Evolutionary conservation across 2,113 vertebrate genomes (phyloP).

Genomic region (Bagarius yarrelli): DNA sequence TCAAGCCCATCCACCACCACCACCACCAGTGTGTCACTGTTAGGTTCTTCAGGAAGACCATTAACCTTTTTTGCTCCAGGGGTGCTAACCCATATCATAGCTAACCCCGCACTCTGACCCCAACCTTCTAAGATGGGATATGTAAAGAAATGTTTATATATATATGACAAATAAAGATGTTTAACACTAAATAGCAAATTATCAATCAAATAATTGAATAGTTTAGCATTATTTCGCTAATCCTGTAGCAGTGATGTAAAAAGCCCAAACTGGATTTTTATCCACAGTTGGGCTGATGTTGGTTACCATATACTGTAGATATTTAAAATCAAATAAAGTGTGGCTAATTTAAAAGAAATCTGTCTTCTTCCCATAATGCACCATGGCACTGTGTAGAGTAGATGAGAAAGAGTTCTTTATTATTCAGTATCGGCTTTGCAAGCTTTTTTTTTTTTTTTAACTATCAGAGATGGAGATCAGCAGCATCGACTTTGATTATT

Average conservation of each 20-base stretch:
- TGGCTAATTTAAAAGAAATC: background rate
- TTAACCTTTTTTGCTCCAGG: no score
- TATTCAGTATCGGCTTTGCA: slow-evolving; percentile 33
- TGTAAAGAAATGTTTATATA: no score
- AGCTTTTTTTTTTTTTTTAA: slow-evolving; percentile 26
- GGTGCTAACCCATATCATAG: no score
- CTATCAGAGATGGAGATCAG: slow-evolving; percentile 60
- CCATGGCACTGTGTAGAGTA: slow-evolving; percentile 20
- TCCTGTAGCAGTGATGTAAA: background rate
- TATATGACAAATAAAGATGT: no score
- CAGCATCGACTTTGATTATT: slow-evolving; percentile 63
- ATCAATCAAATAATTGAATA: background rate
- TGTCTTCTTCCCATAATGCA: background rate
- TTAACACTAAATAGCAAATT: background rate
- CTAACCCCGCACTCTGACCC: no score
- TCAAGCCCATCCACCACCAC: no score
- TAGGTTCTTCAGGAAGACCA: no score
- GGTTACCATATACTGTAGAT: slow-evolving; percentile 2
- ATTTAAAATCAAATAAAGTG: no score
- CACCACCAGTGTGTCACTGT: no score
- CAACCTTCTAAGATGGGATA: no score
- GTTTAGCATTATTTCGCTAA: background rate
- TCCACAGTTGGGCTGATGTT: background rate
- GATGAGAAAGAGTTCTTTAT: slow-evolving; percentile 30
- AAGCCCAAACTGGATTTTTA: background rate